Evolutionary conservation across 2,113 vertebrate species (phyloP), one percentile per base, ranked within the genome.

Genomic region (Triplophysa rosa): DNA sequence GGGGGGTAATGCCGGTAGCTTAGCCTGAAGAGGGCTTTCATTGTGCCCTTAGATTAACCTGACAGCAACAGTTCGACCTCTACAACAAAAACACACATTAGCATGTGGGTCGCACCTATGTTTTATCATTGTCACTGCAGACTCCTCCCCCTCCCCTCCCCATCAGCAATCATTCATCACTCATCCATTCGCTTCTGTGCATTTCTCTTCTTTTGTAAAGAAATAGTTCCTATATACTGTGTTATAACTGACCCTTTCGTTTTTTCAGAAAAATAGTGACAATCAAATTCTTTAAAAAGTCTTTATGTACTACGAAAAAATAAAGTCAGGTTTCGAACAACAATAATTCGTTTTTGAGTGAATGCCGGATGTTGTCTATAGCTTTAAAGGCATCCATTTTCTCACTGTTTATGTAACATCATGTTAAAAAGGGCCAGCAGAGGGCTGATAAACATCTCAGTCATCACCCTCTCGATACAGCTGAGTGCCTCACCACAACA

Each of bases 371-470:
- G 13, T 45, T 40, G 13, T 71, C 17, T 80, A 84, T 74, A 83
- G 29, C 81, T 59, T 14, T 33, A 58, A 70, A 66, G 45, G 61
- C 69, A 64, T 80, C 49, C 59, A 77, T 82, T 86, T 82, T 80
- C 83, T 66, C 47, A 73, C 71, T 74, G 68, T 85, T 85, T 83
- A 81, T 80, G 72, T 85, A 79, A 78, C 84, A 79, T 71, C 83
- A 78, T 71, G 84, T 83, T 78, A 37, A 73, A 61, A 33, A 82
- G 78, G 81, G 86, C 16, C 52, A 65, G 78, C 83, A 19, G 2
- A 49, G 78, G 79, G 82, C 86, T 78, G 79, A 86, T 86, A 80
- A 88, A 87, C 80, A 81, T 80, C 74, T 81, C 79, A 59, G 79
- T 88, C 83, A 82, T 80, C 82, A 80, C 64, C 86, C 82, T 78